Percentiles rank a stretch among this genome's conserved stretches.
phyloP scores from a whole-genome alignment of 2,888 invertebrate species.

The Synanthedon myopaeformis region DNA sequence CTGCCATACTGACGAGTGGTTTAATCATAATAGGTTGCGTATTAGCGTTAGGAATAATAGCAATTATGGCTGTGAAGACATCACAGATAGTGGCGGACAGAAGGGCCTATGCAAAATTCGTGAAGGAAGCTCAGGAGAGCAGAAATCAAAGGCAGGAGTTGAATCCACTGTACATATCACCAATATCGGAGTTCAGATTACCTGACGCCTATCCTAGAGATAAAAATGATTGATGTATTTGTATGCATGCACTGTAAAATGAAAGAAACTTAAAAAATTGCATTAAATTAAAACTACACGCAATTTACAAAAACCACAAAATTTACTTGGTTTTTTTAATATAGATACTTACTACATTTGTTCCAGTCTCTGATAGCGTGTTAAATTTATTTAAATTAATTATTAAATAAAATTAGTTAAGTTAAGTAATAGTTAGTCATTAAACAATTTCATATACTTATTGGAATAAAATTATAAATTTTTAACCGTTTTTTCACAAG shows the following conservation, averaged over 20 bases:
- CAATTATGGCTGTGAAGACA: constrained; percentile 46
- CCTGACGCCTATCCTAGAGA: constrained; percentile 63
- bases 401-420: no score
- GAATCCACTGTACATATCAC: constrained; percentile 76
- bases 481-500: no score
- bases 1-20: constrained; percentile 39
- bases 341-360: no score
- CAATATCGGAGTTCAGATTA: constrained; percentile 66
- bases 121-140: constrained; percentile 50
- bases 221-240: constrained; percentile 29
- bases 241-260: neutral
- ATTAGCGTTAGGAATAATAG: constrained; percentile 51
- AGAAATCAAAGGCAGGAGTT: constrained; percentile 46
- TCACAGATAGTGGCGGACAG: constrained; percentile 61
- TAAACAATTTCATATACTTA: no score
- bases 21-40: constrained; percentile 54
- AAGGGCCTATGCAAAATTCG: constrained; percentile 65
- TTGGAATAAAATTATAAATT: no score
- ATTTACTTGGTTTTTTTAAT: no score
- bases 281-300: no score
- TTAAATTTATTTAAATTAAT: no score
- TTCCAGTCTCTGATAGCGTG: no score
- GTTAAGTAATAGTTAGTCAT: no score
- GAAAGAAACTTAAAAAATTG: no score
- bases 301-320: no score